Percentiles rank a stretch among this genome's conserved stretches.
Conservation (phyloP, 2,113 vertebrate species). For the Eudyptes chrysolophus region DNA sequence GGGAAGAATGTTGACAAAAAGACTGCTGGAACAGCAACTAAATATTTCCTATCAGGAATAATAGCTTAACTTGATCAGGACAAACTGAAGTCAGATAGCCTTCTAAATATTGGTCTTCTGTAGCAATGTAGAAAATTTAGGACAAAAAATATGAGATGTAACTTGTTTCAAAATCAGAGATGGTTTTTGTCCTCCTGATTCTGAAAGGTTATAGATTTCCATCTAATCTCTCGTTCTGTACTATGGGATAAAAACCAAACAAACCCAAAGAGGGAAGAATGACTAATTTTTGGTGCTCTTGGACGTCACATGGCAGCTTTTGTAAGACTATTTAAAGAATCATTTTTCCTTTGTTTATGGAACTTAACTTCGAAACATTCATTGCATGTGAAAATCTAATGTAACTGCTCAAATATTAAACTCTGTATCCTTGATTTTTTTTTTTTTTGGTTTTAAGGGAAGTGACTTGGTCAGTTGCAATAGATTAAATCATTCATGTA, state of each 20-base stretch:
- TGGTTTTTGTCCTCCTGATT: neutral
- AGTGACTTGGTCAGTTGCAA: neutral
- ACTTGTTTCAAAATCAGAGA: neutral
- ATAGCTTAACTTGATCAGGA: neutral
- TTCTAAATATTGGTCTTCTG: neutral
- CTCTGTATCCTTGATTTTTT: neutral
- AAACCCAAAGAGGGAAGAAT: neutral
- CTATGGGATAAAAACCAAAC: fast-evolving
- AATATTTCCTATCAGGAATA: neutral
- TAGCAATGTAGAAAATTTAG: neutral
- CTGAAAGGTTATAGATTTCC: neutral
- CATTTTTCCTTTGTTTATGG: neutral
- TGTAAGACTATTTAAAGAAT: neutral
- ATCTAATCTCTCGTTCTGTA: neutral
- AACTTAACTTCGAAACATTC: neutral
- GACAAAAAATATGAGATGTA: neutral
- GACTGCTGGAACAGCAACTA: neutral
- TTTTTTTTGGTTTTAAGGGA: neutral
- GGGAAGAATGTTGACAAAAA: neutral
- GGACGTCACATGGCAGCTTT: neutral
- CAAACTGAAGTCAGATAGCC: neutral
- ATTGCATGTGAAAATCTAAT: neutral
- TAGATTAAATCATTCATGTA: neutral
- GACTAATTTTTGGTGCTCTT: neutral
- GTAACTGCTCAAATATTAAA: neutral